phyloP scores from a whole-genome alignment of 2,797 vertebrate species.

The Momotus momota region DNA sequence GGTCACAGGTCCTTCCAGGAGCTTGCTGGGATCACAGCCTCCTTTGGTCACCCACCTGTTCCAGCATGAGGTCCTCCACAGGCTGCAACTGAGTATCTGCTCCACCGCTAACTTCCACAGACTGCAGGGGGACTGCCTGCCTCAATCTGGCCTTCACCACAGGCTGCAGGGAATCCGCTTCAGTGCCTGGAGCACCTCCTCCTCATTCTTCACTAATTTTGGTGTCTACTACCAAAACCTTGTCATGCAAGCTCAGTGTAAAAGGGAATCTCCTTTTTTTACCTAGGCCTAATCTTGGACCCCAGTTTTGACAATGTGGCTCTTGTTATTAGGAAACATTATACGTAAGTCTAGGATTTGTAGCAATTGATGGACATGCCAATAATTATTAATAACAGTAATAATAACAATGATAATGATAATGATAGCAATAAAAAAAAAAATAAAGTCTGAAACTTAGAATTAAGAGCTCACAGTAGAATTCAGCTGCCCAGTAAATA shows the following conservation, averaged over 20 bases:
- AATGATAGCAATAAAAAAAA: neutral
- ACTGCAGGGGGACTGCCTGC: neutral
- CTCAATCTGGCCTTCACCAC: neutral
- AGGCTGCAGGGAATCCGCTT: neutral
- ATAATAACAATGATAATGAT: too few species aligned
- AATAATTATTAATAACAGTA: neutral
- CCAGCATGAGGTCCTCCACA: fast-evolving
- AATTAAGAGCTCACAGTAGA: neutral
- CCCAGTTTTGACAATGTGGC: neutral
- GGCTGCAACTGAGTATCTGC: neutral
- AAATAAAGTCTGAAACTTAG: neutral
- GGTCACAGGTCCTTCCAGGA: neutral
- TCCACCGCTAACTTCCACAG: too few species aligned
- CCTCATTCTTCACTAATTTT: neutral
- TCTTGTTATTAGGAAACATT: neutral
- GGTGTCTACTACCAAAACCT: neutral
- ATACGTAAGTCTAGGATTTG: neutral
- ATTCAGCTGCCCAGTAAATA: neutral
- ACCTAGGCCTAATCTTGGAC: neutral
- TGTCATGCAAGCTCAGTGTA: neutral
- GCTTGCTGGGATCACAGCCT: neutral
- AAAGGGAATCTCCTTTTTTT: neutral
- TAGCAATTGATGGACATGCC: neutral
- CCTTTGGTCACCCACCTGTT: neutral
- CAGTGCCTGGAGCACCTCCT: fast-evolving